Evolutionary conservation across 1,140 invertebrate genomes (phyloP).

Genomic region (Scaptomyza pallida): DNA sequence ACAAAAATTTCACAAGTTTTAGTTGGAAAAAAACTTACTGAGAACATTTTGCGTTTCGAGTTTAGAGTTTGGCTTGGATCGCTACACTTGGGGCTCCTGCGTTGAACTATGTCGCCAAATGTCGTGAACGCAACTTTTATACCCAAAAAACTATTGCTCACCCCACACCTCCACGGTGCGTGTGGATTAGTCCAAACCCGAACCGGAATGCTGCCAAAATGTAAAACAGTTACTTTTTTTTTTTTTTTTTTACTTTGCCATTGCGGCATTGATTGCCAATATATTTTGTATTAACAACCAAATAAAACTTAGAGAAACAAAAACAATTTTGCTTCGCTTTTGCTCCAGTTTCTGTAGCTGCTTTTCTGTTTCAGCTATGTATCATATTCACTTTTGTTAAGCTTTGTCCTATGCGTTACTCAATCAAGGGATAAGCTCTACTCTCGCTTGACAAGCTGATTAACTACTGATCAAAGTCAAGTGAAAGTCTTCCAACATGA

Average conservation of each 20-base stretch:
- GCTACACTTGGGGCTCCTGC: slow-evolving; percentile 67
- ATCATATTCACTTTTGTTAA: slow-evolving; percentile 38
- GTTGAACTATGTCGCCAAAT: slow-evolving; percentile 79
- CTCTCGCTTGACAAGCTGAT: slow-evolving; percentile 8
- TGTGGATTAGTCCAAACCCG: slow-evolving; percentile 44
- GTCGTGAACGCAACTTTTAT: slow-evolving; percentile 77
- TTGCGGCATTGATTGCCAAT: slow-evolving; percentile 35
- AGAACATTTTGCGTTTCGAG: slow-evolving; percentile 78
- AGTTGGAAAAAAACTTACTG: slow-evolving; percentile 52
- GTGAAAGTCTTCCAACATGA: slow-evolving; percentile 72
- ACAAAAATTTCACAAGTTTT: not conserved
- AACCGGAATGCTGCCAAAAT: slow-evolving; percentile 73
- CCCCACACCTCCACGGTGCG: slow-evolving; percentile 35
- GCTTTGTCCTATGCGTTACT: slow-evolving; percentile 19
- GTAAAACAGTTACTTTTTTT: slow-evolving; percentile 70
- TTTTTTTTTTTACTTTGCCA: no score
- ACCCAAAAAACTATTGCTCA: slow-evolving; percentile 38
- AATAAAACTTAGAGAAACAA: slow-evolving; percentile 34
- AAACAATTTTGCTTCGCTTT: slow-evolving; percentile 16
- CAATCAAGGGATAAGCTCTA: slow-evolving; percentile 10
- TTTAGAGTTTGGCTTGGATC: slow-evolving; percentile 27
- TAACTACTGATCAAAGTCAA: slow-evolving; percentile 36
- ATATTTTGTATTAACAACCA: slow-evolving; percentile 38
- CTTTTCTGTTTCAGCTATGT: not conserved
- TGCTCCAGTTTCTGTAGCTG: slow-evolving; percentile 44